These are phyloP conservation scores for Tyria jacobaeae DNA, from an alignment of 2,888 invertebrate genomes.

Conservation along the genomic window DNA sequence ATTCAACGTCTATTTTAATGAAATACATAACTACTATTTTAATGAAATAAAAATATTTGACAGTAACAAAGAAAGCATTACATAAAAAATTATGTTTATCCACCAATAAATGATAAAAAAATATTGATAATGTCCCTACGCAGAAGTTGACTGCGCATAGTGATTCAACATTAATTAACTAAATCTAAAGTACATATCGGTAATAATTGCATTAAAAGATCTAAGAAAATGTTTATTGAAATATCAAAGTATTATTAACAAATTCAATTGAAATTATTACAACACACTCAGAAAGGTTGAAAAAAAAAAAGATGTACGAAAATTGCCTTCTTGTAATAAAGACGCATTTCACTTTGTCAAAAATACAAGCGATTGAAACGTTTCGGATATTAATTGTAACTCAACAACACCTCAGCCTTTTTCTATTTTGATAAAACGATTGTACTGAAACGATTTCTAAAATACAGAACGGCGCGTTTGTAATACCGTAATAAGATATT, in stretches of 20 bases:
- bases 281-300: background rate
- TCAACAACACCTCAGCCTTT: conserved; percentile 16
- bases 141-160: background rate
- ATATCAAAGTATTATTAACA: conserved; percentile 10
- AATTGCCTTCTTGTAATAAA: conserved; percentile 3
- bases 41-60: too few relatives aligned
- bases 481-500: background rate
- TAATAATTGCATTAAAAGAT: background rate
- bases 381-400: conserved; percentile 28
- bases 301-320: conserved; percentile 1
- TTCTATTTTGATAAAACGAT: conserved; percentile 17
- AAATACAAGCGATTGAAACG: conserved; percentile 18
- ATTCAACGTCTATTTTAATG: too few relatives aligned
- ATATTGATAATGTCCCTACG: too few relatives aligned
- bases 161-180: background rate
- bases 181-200: background rate
- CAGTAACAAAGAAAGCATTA: too few relatives aligned
- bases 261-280: conserved; percentile 6
- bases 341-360: conserved; percentile 12
- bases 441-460: conserved; percentile 6
- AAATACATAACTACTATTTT: too few relatives aligned
- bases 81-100: too few relatives aligned
- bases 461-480: background rate
- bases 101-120: too few relatives aligned
- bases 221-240: conserved; percentile 4